Base-by-base conservation (phyloP, 2,797 vertebrate genomes). In the Acrossocheilus fasciatus region DNA sequence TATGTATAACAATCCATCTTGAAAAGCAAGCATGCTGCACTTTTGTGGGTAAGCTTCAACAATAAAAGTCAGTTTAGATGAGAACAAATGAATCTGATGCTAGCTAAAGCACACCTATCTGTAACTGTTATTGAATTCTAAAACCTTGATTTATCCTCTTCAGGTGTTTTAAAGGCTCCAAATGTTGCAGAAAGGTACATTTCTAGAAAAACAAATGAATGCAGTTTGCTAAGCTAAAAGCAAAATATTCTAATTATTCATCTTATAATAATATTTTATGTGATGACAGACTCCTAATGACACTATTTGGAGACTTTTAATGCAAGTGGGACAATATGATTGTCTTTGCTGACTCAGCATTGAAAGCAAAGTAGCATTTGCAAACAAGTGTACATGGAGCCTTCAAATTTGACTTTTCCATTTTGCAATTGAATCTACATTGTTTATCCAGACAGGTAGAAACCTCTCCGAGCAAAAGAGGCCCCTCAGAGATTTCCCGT, bases 401-500 rank as follows among this genome's bases (percentile, higher is more conserved):
- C 23, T 72, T 15, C 14, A 73, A 73, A 50, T 68, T 47, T 30
- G 45, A 52, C 34, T 73, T 62, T 73, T 50, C 23, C 68, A 59
- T 81, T 36, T 81, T 50, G 68, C 77, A 81, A 73, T 39, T 62
- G 50, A 79, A 80, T 72, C 54, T 12, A 20, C 20, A 39, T 73
- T n/a, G 54, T 74, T 86, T 23, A 86, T 45, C 39, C 76, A 75
- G 70, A 52, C 84, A 73, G 54, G 78, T 64, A 52, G 74, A 75
- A 80, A 23, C 69, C 39, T 62, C 50, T 72, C 12, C 2, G 26
- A 73, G 68, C 8, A 34, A 50, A 64, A 50, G 23, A 30, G 43
- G 52, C 84, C 57, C 77, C 69, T 81, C 54, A 1, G 70, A 86
- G 26, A 81, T 81, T 81, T 86, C 84, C 75, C 79, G 34, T 41